phyloP scores from a whole-genome alignment of 2,113 vertebrate genomes.

The Hyla sarda region DNA sequence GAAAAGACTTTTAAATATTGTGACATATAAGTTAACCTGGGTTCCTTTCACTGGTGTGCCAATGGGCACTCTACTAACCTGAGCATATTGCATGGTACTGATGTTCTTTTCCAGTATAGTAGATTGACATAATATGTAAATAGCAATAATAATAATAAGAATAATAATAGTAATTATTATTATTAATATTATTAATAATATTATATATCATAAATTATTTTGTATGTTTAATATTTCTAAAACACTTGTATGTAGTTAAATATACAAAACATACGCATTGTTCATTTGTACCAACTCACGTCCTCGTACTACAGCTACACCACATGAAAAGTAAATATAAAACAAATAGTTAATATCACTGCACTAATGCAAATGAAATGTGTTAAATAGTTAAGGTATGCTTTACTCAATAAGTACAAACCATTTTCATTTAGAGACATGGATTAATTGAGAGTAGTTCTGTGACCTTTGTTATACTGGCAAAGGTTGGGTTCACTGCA shows the following conservation, averaged over 20 bases:
- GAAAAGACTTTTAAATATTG: too few species aligned
- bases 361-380: constrained; percentile 13
- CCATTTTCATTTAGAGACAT: constrained; percentile 67
- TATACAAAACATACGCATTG: background rate
- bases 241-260: background rate
- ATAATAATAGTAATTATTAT: too few species aligned
- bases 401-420: constrained; percentile 67
- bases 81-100: too few species aligned
- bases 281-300: background rate
- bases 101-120: too few species aligned
- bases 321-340: background rate
- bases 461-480: constrained; percentile 72
- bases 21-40: too few species aligned
- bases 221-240: background rate
- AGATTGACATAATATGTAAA: too few species aligned
- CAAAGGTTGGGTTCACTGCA: constrained; percentile 74
- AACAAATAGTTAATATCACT: background rate
- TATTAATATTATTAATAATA: too few species aligned
- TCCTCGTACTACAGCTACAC: background rate
- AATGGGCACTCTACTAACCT: too few species aligned
- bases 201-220: too few species aligned
- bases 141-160: too few species aligned
- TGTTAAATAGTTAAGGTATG: constrained; percentile 43
- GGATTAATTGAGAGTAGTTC: constrained; percentile 68
- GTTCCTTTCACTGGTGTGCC: too few species aligned